These are phyloP conservation scores for Athalia cordata DNA, from an alignment of 2,888 invertebrate genomes.

Conservation along the genomic window DNA sequence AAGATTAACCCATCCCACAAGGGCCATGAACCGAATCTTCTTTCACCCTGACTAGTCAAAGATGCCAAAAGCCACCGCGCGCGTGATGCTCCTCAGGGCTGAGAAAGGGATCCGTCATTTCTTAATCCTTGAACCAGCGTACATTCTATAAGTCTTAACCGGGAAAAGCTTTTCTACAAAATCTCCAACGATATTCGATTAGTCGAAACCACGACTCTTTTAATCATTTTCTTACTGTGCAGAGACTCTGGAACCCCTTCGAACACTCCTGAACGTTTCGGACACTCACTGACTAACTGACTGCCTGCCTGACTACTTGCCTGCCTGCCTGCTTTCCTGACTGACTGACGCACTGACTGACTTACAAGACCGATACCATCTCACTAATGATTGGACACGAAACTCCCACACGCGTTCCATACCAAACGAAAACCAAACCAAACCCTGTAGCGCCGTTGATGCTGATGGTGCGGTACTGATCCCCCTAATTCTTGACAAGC, in stretches of 20 bases:
- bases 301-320: not conserved
- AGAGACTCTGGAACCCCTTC: not conserved
- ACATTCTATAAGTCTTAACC: not conserved
- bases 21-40: not conserved
- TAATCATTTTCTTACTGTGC: not conserved
- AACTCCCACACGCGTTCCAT: slow-evolving; percentile 63
- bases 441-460: slow-evolving; percentile 1
- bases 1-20: slow-evolving; percentile 44
- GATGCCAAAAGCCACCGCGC: slow-evolving; percentile 5
- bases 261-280: not conserved
- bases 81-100: not conserved
- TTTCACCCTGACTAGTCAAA: not conserved
- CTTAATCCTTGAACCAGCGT: slow-evolving; percentile 12
- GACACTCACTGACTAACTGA: not conserved
- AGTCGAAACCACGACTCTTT: slow-evolving; percentile 2
- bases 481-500: slow-evolving; percentile 70
- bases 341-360: slow-evolving; percentile 62
- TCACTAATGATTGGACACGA: slow-evolving; percentile 71
- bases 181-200: slow-evolving; percentile 28
- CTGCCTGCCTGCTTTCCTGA: not conserved
- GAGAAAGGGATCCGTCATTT: slow-evolving; percentile 19
- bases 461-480: slow-evolving; percentile 56
- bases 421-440: not conserved
- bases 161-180: slow-evolving; percentile 27
- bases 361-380: slow-evolving; percentile 70